Base-by-base conservation (phyloP, 92 coral and sea anemone genomes). In the Muricea muricata region DNA sequence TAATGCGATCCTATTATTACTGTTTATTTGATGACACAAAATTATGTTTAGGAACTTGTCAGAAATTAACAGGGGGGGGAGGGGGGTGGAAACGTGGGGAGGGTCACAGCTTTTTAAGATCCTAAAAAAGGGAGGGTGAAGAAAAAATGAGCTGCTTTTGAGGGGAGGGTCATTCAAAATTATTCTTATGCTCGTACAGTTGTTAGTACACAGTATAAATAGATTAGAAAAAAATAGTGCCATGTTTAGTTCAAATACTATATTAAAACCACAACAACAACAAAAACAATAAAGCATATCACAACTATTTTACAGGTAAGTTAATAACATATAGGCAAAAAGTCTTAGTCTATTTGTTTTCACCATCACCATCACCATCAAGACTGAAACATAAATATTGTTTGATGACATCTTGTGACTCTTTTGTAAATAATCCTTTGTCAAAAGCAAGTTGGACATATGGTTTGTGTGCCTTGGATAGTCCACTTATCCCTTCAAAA, bases 391-490 rank as follows among this genome's bases (percentile, higher is more conserved):
- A 47, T 83, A 84, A 75, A 60, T 84, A 84, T 52, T 84, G 63
- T 15, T 52, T 60, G 46, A 84, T 84, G 54, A 42, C 34, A 40
- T 84, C 82, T 82, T 39, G 35, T 56, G 82, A n/a, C 88, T 11
- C 75, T 75, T 32, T 52, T 60, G 55, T 20, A 39, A 83, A 75
- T 55, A 83, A 13, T 50, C 79, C 91, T 29, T 84, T 88, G 17
- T 66, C 81, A 35, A 75, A 89, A 40, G 90, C 92, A 85, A 74
- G 81, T 26, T 61, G 73, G 37, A 89, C 52, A 63, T 85, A 89
- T 17, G 89, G 86, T 23, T 50, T 23, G 75, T 78, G 85, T 89
- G 37, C 80, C 71, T 50, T 84, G 40, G 86, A 50, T 32, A 84
- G 15, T 31, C 73, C 41, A 71, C 83, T 69, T 73, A 84, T 85